Evolutionary conservation across 2,888 invertebrate species (phyloP).

Genomic region (Nipponacmea schrenckii): DNA sequence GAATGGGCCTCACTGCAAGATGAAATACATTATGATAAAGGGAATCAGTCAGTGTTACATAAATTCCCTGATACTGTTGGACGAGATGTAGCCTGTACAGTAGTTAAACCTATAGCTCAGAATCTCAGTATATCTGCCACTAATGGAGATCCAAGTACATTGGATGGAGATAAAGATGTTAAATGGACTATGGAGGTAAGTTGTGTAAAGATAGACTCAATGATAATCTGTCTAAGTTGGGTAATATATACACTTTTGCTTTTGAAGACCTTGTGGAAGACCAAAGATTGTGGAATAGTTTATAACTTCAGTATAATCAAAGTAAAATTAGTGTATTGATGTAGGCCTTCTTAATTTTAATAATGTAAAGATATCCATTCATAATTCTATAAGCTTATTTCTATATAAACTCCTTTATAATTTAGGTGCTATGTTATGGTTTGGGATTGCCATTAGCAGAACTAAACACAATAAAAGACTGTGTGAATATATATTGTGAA

Average conservation of each 20-base stretch:
- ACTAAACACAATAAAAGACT: slow-evolving; percentile 94
- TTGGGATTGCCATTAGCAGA: slow-evolving; percentile 88
- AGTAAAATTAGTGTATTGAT: no score
- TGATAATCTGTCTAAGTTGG: no score
- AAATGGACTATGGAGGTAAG: slow-evolving; percentile 79
- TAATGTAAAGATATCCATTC: no score
- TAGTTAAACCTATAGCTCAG: slow-evolving; percentile 81
- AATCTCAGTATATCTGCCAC: slow-evolving; percentile 73
- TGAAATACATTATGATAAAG: slow-evolving; percentile 66
- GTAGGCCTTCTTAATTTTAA: no score
- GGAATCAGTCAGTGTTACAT: slow-evolving; percentile 75
- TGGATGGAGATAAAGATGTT: slow-evolving; percentile 82
- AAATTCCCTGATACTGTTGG: slow-evolving; percentile 80
- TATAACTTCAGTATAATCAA: no score
- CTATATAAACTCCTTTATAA: no score
- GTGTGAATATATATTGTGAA: slow-evolving; percentile 95
- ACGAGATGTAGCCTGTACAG: slow-evolving; percentile 82
- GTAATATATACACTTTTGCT: no score
- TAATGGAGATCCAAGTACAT: slow-evolving; percentile 81
- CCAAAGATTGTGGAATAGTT: no score
- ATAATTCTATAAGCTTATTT: no score
- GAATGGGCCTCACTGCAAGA: slow-evolving; percentile 69
- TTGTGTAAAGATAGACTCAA: no score
- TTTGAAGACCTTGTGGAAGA: no score
- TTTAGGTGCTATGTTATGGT: slow-evolving; percentile 90